These are phyloP conservation scores for Hippopotamus amphibius DNA, from an alignment of 2,113 vertebrate species.

Conservation along the genomic window DNA sequence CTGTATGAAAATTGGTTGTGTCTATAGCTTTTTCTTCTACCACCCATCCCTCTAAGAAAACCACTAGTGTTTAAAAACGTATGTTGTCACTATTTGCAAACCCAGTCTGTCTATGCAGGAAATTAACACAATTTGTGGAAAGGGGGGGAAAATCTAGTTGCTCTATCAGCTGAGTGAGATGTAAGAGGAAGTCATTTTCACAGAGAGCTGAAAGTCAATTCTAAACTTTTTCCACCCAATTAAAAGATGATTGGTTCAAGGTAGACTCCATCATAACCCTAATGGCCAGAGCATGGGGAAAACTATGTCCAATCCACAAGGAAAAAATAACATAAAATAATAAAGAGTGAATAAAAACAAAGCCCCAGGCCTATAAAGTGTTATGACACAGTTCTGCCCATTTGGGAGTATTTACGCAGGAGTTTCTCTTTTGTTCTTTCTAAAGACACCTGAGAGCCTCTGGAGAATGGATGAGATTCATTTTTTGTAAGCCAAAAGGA, in stretches of 20 bases:
- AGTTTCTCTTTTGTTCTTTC: slow-evolving; percentile 13
- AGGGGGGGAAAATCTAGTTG: not conserved
- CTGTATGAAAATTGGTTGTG: not conserved
- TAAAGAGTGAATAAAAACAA: slow-evolving; percentile 10
- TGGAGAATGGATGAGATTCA: slow-evolving; percentile 13
- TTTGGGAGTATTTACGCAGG: not conserved
- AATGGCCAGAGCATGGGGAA: not conserved
- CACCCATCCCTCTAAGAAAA: not conserved
- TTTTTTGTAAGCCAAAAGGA: slow-evolving; percentile 40
- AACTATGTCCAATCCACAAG: not conserved
- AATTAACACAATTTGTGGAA: slow-evolving; percentile 71
- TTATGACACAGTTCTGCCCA: not conserved
- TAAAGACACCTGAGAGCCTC: not conserved
- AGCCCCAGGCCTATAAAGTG: not conserved
- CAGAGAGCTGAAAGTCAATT: slow-evolving; percentile 6
- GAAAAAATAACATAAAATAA: not conserved
- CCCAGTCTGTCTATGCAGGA: slow-evolving; percentile 49
- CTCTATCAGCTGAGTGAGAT: slow-evolving; percentile 54
- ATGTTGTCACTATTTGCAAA: slow-evolving; percentile 14
- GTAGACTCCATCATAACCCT: not conserved
- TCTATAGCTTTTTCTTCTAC: not conserved
- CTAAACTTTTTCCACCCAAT: slow-evolving; percentile 60
- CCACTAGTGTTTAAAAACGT: slow-evolving; percentile 6
- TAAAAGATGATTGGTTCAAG: not conserved
- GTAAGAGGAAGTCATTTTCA: slow-evolving; percentile 54